A percentile compares a stretch with the other conserved stretches of the same genome.
phyloP scores from a whole-genome alignment of 2,888 invertebrate genomes.

The Julus scanicus region DNA sequence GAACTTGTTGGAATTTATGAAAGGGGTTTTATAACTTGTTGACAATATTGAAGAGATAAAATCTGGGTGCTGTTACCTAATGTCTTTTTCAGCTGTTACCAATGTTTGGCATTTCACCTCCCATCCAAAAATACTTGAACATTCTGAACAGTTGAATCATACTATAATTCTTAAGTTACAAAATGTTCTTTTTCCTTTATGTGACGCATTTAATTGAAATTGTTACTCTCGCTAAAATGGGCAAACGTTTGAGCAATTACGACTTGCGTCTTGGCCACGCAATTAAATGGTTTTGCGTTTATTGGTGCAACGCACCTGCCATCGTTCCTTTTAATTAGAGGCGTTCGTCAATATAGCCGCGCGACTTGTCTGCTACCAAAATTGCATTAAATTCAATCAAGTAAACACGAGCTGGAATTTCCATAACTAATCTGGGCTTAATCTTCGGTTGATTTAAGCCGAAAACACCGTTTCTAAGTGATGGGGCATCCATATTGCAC shows the following conservation, averaged over 20 bases:
- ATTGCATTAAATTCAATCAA: slow-evolving; percentile 8
- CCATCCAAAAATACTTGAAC: too few relatives aligned
- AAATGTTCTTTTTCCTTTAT: not conserved
- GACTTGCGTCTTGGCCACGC: not conserved
- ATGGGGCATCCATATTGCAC: not conserved
- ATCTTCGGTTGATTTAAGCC: slow-evolving; percentile 7
- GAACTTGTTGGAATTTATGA: too few relatives aligned
- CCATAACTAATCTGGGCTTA: slow-evolving; percentile 11
- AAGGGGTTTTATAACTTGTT: too few relatives aligned
- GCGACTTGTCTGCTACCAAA: not conserved
- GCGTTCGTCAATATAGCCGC: not conserved
- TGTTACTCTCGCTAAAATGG: not conserved
- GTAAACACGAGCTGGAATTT: slow-evolving; percentile 26
- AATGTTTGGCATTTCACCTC: too few relatives aligned
- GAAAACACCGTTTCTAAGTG: not conserved
- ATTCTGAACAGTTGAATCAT: too few relatives aligned
- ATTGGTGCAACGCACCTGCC: not conserved
- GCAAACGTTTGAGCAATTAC: not conserved
- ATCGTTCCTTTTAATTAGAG: slow-evolving; percentile 1
- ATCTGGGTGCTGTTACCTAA: too few relatives aligned
- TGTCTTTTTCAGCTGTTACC: too few relatives aligned
- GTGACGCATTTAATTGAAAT: not conserved
- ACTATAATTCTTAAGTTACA: not conserved
- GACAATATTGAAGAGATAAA: too few relatives aligned
- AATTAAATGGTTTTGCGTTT: not conserved